phyloP scores from a whole-genome alignment of 2,113 vertebrate species.

The Oreochromis spilurus region DNA sequence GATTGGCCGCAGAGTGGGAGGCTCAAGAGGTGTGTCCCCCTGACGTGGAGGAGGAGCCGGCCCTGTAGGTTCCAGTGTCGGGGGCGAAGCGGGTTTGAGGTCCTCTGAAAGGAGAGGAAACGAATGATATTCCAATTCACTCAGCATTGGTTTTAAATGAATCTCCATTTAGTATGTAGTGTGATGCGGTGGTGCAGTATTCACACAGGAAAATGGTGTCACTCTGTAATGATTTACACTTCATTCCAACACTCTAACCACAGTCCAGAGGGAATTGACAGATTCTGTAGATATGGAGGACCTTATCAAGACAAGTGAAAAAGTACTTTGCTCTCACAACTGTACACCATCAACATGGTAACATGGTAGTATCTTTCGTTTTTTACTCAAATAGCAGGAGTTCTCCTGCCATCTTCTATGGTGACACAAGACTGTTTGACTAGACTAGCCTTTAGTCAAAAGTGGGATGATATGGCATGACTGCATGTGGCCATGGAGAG shows the following conservation, averaged over 20 bases:
- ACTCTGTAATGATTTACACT: constrained; percentile 35
- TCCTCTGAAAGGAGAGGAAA: constrained; percentile 78
- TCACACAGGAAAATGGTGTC: constrained; percentile 59
- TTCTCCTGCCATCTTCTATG: constrained; percentile 10
- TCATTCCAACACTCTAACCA: constrained; percentile 8
- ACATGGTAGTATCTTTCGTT: constrained; percentile 9
- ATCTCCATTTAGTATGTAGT: constrained; percentile 46
- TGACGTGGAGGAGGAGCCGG: constrained; percentile 82
- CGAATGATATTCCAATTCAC: neutral
- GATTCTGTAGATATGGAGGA: constrained; percentile 34
- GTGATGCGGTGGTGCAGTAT: constrained; percentile 57
- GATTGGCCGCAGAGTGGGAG: constrained; percentile 90
- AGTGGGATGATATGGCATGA: constrained; percentile 67
- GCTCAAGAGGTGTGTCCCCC: constrained; percentile 83
- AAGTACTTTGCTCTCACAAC: constrained; percentile 46
- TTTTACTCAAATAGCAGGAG: constrained; percentile 10
- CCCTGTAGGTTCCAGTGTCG: constrained; percentile 90
- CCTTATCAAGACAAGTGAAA: constrained; percentile 29
- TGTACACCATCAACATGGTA: constrained; percentile 45
- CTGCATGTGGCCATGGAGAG: constrained; percentile 62
- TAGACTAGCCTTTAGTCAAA: constrained; percentile 32
- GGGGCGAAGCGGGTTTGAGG: constrained; percentile 83
- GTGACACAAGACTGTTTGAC: neutral
- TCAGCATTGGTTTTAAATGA: neutral
- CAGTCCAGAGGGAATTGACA: constrained; percentile 16